Evolutionary conservation across 2,888 invertebrate genomes (phyloP), one percentile per base, ranked within the genome.

Genomic region (Hermaeophaga mercurialis): DNA sequence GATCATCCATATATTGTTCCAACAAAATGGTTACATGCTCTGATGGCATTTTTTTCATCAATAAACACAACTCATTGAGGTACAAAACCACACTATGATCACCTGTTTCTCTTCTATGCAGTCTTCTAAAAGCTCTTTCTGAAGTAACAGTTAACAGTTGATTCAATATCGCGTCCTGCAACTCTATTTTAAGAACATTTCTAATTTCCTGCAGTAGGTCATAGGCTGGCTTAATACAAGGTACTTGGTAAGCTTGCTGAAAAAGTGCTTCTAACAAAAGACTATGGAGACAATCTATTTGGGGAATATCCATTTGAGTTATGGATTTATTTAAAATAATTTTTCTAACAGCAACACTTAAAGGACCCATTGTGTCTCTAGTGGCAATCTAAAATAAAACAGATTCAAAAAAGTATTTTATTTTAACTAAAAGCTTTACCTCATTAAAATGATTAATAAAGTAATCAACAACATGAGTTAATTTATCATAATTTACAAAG

Each of bases 51-150:
- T 54, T 64, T 46, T 43, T 56, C 26, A 66, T 53, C 19, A 64
- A 39, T 17, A 67, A 47, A 55, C 66, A 66, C 33, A 68, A 33
- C 59, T 68, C 66, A 33, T 63, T 67, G 8, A 68, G 61, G 54
- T 65, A 64, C 63, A 67, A 62, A 26, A 68, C 58, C 33, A 63
- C 63, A n/a, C 55, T 55, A 38, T 56, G 57, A 48, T 61, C 61
- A 6, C 54, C 60, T 9, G 39, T 34, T 26, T 47, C 50, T 56
- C 53, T 24, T 52, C 53, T 39, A 41, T 53, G 53, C 43, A 61
- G 45, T 31, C 62, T 58, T 38, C 57, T 60, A 39, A 60, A 65
- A 12, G 66, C 66, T 41, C 52, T 60, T 39, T 64, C 63, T 22
- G 64, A 61, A 6, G 61, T 58, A 14, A 54, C 22, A n/a, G 26